phyloP scores from a whole-genome alignment of 2,797 vertebrate genomes.

The Melanotaenia maccullochi region DNA sequence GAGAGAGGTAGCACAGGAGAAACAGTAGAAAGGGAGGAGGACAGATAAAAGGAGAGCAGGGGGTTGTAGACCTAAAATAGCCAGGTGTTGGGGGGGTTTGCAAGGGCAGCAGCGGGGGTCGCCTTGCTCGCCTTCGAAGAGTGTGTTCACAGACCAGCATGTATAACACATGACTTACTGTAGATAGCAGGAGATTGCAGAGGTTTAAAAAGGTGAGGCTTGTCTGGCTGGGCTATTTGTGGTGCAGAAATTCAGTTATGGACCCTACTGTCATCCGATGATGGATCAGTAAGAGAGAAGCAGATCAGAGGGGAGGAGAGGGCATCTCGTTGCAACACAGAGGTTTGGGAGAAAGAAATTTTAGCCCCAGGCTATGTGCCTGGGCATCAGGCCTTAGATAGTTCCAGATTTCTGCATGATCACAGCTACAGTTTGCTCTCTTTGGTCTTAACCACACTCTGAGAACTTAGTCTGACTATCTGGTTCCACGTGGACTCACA shows the following conservation, averaged over 20 bases:
- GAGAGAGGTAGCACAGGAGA: conserved; percentile 34
- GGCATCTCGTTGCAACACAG: conserved; percentile 64
- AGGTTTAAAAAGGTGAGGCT: conserved; percentile 74
- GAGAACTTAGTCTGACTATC: conserved; percentile 6
- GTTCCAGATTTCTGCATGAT: conserved; percentile 29
- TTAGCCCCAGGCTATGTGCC: conserved; percentile 44
- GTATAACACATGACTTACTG: conserved; percentile 77
- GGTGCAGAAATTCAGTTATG: conserved; percentile 82
- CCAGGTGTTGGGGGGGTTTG: conserved; percentile 63
- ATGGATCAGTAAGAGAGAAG: conserved; percentile 76
- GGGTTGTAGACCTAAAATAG: conserved; percentile 82
- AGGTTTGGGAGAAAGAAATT: conserved; percentile 65
- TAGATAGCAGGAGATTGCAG: conserved; percentile 77
- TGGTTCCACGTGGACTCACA: conserved; percentile 7
- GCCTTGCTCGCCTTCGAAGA: conserved; percentile 44
- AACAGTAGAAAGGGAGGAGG: conserved; percentile 53
- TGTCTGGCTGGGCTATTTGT: conserved; percentile 85
- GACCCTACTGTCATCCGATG: conserved; percentile 82
- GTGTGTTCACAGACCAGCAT: conserved; percentile 68
- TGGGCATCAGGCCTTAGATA: conserved; percentile 36
- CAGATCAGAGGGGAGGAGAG: conserved; percentile 48
- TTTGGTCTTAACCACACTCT: conserved; percentile 10
- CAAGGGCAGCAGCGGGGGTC: conserved; percentile 60
- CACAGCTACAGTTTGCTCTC: conserved; percentile 30
- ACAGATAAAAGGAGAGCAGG: conserved; percentile 35